A percentile compares a stretch with the other conserved stretches of the same genome.
Evolutionary conservation across 2,113 vertebrate genomes (phyloP).

Genomic region (Periophthalmus modestus): DNA sequence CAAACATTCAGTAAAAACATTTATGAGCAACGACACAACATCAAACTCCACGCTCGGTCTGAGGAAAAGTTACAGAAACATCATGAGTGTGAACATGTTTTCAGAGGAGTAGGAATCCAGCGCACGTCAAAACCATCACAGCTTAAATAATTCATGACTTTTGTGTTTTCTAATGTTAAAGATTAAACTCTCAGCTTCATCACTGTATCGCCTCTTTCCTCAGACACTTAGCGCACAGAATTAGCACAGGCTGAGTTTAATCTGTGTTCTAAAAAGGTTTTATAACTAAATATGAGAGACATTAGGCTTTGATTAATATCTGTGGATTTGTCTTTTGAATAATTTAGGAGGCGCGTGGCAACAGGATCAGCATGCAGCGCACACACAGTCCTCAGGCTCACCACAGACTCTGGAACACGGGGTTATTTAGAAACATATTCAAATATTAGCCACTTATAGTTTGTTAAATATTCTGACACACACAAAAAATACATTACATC

Average conservation of each 20-base stretch:
- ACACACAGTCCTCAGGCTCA: neutral
- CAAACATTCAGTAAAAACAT: neutral
- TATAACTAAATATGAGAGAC: constrained; percentile 4
- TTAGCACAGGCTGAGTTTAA: neutral
- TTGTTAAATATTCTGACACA: too few relatives aligned
- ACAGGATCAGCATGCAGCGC: neutral
- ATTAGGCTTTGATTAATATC: constrained; percentile 16
- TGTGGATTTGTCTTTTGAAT: constrained; percentile 8
- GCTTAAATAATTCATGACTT: too few relatives aligned
- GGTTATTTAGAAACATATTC: neutral
- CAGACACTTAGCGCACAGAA: constrained; percentile 6
- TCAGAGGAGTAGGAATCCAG: too few relatives aligned
- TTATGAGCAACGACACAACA: neutral
- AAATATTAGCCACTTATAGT: neutral
- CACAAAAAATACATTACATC: too few relatives aligned
- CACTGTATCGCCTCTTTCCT: constrained; percentile 6
- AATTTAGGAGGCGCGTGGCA: constrained; percentile 6
- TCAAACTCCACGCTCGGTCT: neutral
- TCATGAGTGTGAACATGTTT: too few relatives aligned
- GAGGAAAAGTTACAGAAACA: neutral
- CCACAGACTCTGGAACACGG: neutral
- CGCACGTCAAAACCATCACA: constrained; percentile 12
- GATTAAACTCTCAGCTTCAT: constrained; percentile 45
- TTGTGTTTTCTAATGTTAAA: constrained; percentile 27
- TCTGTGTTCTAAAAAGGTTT: constrained; percentile 7